Percentiles rank a stretch among this genome's conserved stretches.
phyloP scores from a whole-genome alignment of 53 echinoderm and acorn worm genomes.

The Zoroaster sp. region DNA sequence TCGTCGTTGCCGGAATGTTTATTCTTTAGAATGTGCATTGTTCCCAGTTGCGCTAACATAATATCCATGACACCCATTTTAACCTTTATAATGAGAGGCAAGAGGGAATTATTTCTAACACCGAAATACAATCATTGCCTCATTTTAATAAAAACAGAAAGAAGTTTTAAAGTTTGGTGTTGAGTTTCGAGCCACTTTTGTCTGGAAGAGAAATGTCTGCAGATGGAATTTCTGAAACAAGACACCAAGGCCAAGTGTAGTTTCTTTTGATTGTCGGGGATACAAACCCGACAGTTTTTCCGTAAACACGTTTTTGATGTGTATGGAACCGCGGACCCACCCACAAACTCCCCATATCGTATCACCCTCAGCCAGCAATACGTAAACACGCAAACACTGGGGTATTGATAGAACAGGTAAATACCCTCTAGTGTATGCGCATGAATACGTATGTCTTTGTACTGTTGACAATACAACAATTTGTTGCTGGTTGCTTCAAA shows the following conservation, averaged over 20 bases:
- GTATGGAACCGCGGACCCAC: not conserved
- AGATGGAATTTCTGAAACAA: slow-evolving; percentile 30
- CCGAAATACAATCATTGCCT: not conserved
- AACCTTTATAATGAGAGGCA: too few relatives aligned
- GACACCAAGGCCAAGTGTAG: slow-evolving; percentile 37
- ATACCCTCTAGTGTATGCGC: not conserved
- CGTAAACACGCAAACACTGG: slow-evolving; percentile 33
- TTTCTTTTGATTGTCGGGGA: slow-evolving; percentile 36
- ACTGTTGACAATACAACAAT: slow-evolving; percentile 25
- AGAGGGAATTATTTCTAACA: too few relatives aligned
- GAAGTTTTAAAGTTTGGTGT: not conserved
- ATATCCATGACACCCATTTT: too few relatives aligned
- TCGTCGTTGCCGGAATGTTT: too few relatives aligned
- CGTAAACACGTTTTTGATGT: slow-evolving; percentile 2
- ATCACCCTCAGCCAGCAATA: not conserved
- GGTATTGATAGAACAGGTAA: not conserved
- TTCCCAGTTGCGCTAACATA: too few relatives aligned
- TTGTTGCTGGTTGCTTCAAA: not conserved
- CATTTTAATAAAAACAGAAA: not conserved
- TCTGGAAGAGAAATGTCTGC: not conserved
- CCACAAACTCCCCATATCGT: not conserved
- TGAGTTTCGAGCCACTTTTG: slow-evolving; percentile 3
- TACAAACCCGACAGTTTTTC: slow-evolving; percentile 31
- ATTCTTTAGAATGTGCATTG: too few relatives aligned
- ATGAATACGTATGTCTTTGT: not conserved